Conservation (phyloP, 2,888 invertebrate genomes). For the Ormyrus pomaceus region DNA sequence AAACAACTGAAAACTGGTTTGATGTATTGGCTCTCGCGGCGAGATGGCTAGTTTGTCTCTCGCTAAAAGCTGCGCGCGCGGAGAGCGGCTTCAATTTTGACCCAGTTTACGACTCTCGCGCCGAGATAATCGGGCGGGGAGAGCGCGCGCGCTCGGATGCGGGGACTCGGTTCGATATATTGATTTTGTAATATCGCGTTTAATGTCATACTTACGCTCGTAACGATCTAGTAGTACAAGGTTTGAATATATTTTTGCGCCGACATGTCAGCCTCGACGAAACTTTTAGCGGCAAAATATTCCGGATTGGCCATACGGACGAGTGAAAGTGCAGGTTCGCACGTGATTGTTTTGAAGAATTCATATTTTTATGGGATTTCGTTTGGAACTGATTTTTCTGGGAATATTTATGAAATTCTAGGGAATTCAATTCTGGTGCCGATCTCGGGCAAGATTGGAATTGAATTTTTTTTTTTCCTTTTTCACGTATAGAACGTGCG, state of each 20-base stretch:
- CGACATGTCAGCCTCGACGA: not conserved
- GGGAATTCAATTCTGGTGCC: too few species aligned
- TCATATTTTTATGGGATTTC: too few species aligned
- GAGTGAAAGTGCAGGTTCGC: too few species aligned
- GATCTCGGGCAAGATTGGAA: too few species aligned
- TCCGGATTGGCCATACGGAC: too few species aligned
- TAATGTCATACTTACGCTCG: constrained; percentile 43
- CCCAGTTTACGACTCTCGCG: constrained; percentile 26
- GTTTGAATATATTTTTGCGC: constrained; percentile 19
- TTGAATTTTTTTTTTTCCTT: too few species aligned
- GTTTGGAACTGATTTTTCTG: too few species aligned
- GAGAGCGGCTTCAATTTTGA: constrained; percentile 43
- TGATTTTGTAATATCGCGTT: constrained; percentile 42
- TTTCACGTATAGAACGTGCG: too few species aligned
- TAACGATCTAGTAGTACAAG: constrained; percentile 36
- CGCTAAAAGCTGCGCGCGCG: constrained; percentile 29
- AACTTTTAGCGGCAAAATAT: too few species aligned
- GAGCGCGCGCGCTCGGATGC: constrained; percentile 1
- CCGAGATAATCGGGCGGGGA: constrained; percentile 2
- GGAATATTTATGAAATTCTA: too few species aligned
- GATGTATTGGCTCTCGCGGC: constrained; percentile 10
- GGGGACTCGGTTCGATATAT: not conserved
- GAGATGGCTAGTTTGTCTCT: constrained; percentile 4
- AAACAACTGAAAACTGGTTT: constrained; percentile 10
- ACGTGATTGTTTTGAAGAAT: too few species aligned